Evolutionary conservation across 1,140 invertebrate genomes (phyloP), one percentile per base, ranked within the genome.

Genomic region (Leptinotarsa defecta): DNA sequence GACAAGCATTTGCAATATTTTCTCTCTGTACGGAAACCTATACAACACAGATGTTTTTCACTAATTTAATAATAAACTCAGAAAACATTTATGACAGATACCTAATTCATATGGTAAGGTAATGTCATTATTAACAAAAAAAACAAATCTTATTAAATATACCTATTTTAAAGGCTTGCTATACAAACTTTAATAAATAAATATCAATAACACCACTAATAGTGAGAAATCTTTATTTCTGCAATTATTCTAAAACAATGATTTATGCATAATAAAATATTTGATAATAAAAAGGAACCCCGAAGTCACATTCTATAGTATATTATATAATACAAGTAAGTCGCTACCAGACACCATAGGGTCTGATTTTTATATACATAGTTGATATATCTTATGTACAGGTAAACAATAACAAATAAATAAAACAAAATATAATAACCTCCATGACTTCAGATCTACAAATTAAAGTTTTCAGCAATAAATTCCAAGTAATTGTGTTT

Each of bases 151-250:
- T 11, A 43, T 34, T 34, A 11, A 8, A 43, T 43, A 43, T 43
- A 11, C 34, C 5, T 43, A 27, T 43, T 11, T 43, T 3, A 11
- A 43, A 43, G 8, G 8, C 8, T 43, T 43, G 34, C 8, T 43
- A 43, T 0, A 11, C 8, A 11, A 43, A 43, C 8, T n/a, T 63
- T 17, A 22, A 17, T 63, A 19, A 63, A 63, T 63, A 19, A 63
- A 6, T 11, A n/a, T 19, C n/a, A 63, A 63, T 63, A 63, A 63
- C n/a, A 63, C n/a, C 13, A 63, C 22, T 27, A 67, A 78, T 81
- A 79, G 77, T 84, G 83, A 84, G 83, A 84, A 84, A 84, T 84
- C 75, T 82, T 82, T 83, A 83, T 83, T 83, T 83, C 81, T 80
- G 78, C 77, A 82, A 80, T 82, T 27, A 63, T 72, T 80, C 80